Conservation (phyloP, 2,888 invertebrate genomes). For the Drosophila melanosoma region DNA sequence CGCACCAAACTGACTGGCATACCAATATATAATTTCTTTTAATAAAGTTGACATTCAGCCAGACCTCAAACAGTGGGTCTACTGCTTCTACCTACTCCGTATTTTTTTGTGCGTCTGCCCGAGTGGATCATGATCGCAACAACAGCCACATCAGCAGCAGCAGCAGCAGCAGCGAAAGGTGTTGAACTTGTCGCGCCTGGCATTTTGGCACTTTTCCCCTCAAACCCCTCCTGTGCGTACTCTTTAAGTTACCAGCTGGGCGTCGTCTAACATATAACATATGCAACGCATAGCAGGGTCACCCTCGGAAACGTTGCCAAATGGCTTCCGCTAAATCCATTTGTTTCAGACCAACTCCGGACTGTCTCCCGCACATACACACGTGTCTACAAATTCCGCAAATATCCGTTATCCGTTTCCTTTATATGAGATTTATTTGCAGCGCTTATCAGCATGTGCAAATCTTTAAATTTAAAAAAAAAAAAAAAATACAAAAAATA, state of each 20-base stretch:
- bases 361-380: conserved; percentile 20
- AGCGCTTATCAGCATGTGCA: conserved; percentile 66
- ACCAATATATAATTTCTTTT: conserved; percentile 81
- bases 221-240: not conserved
- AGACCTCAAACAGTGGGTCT: conserved; percentile 18
- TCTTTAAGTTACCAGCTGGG: conserved; percentile 29
- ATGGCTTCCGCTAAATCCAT: conserved; percentile 64
- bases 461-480: conserved; percentile 71
- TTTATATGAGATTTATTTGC: conserved; percentile 73
- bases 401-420: conserved; percentile 77
- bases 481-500: conserved; percentile 13
- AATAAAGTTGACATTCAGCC: conserved; percentile 79
- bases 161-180: conserved; percentile 46
- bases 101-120: conserved; percentile 53
- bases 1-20: conserved; percentile 68
- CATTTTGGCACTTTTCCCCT: conserved; percentile 69
- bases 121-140: conserved; percentile 73
- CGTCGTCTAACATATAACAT: conserved; percentile 35
- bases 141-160: conserved; percentile 11
- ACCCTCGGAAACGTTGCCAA: conserved; percentile 58
- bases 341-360: conserved; percentile 50
- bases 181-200: conserved; percentile 76
- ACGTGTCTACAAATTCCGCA: conserved; percentile 78
- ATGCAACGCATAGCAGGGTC: conserved; percentile 40
- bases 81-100: conserved; percentile 7